A percentile compares a stretch with the other conserved stretches of the same genome.
Conservation (phyloP, 2,888 invertebrate species). For the Trimorus sp. region DNA sequence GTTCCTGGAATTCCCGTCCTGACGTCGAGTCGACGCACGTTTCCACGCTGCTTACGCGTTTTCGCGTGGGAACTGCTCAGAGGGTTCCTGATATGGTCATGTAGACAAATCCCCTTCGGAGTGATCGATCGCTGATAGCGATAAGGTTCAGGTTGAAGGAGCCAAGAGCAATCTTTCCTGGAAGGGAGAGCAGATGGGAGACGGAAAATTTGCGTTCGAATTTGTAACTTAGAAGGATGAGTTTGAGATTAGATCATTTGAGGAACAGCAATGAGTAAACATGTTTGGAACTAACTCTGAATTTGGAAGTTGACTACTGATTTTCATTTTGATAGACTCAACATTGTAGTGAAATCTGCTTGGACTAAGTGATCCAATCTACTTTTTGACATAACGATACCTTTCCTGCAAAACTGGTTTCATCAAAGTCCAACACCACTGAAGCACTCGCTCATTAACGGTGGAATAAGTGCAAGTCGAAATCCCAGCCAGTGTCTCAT, state of each 20-base stretch:
- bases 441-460: too few relatives aligned
- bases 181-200: conserved; percentile 12
- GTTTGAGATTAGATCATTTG: too few relatives aligned
- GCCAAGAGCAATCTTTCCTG: conserved; percentile 17
- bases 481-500: conserved; percentile 16
- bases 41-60: conserved; percentile 27
- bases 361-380: too few relatives aligned
- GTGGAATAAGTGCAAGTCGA: too few relatives aligned
- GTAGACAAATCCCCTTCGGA: conserved; percentile 42
- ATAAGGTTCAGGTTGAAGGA: conserved; percentile 34
- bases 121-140: conserved; percentile 26
- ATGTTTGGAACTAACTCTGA: too few relatives aligned
- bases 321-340: too few relatives aligned
- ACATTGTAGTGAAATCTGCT: too few relatives aligned
- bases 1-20: background rate
- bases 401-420: too few relatives aligned
- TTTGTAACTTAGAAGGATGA: too few relatives aligned
- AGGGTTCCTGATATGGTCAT: conserved; percentile 24
- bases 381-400: too few relatives aligned
- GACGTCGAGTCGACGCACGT: conserved; percentile 10
- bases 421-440: too few relatives aligned
- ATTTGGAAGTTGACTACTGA: too few relatives aligned
- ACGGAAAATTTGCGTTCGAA: background rate
- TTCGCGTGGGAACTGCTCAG: conserved; percentile 32
- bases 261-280: background rate